A percentile compares a stretch with the other conserved stretches of the same genome.
These are phyloP conservation scores for Syngnathus rostellatus DNA, from an alignment of 2,797 vertebrate genomes.

Conservation along the genomic window DNA sequence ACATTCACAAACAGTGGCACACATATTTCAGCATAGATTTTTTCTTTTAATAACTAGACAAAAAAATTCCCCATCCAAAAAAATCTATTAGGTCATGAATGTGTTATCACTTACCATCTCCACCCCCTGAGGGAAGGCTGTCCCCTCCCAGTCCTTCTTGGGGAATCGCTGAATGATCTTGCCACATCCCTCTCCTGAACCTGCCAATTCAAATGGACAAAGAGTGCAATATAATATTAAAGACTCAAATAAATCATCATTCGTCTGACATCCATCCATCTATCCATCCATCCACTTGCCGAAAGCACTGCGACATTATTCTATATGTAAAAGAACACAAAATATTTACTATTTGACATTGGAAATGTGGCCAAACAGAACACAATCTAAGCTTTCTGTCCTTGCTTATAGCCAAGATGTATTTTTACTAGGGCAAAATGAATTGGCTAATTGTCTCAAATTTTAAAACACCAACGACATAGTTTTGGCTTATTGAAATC, in stretches of 20 bases:
- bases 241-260: conserved; percentile 1
- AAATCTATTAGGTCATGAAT: not conserved
- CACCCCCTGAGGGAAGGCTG: conserved; percentile 95
- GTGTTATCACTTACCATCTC: conserved; percentile 84
- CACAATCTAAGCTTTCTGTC: too few species aligned
- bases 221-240: not conserved
- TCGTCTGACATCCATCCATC: not conserved
- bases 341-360: not conserved
- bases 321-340: not conserved
- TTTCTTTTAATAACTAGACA: not conserved
- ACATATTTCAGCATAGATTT: too few species aligned
- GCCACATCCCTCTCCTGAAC: conserved; percentile 85
- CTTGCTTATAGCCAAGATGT: too few species aligned
- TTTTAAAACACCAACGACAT: not conserved
- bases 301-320: not conserved
- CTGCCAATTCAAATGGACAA: conserved; percentile 46
- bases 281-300: not conserved
- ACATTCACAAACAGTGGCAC: too few species aligned
- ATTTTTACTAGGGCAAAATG: not conserved
- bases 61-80: not conserved
- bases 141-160: conserved; percentile 93
- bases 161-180: conserved; percentile 98
- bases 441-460: not conserved
- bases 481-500: not conserved
- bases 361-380: not conserved